Conservation (phyloP, 1,140 invertebrate species). For the Aethina tumida region DNA sequence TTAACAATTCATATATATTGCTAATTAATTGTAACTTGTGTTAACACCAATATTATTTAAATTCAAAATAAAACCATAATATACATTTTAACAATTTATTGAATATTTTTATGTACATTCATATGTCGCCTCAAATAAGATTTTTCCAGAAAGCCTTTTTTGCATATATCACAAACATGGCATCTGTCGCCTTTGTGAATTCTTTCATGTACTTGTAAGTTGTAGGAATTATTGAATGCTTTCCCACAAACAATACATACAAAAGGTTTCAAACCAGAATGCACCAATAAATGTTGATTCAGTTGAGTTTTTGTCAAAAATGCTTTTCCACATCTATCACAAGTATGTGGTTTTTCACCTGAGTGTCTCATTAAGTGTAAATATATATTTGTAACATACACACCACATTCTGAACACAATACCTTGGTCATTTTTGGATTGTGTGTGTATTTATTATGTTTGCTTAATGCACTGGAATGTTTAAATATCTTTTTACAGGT, state of each 20-base stretch:
- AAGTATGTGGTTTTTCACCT: constrained; percentile 60
- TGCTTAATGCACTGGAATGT: constrained; percentile 16
- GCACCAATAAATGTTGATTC: constrained; percentile 51
- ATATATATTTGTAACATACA: constrained; percentile 20
- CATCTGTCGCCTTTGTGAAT: constrained; percentile 22
- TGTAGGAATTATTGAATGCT: constrained; percentile 23
- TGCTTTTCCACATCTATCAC: constrained; percentile 57
- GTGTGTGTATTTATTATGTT: constrained; percentile 18
- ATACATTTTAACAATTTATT: too few relatives aligned
- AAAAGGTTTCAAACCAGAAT: constrained; percentile 52
- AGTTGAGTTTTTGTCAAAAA: constrained; percentile 58
- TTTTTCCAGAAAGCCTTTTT: constrained; percentile 23
- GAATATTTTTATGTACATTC: constrained; percentile 17
- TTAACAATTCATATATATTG: too few relatives aligned
- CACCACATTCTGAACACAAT: constrained; percentile 19
- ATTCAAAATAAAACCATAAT: too few relatives aligned
- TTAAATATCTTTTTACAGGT: too few relatives aligned
- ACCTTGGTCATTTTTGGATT: constrained; percentile 15
- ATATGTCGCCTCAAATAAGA: constrained; percentile 23
- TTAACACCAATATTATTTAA: too few relatives aligned
- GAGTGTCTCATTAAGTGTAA: constrained; percentile 64
- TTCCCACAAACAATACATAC: constrained; percentile 55
- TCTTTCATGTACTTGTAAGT: constrained; percentile 23
- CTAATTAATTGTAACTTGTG: too few relatives aligned
- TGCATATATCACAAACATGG: constrained; percentile 19